Evolutionary conservation across 2,888 invertebrate species (phyloP).

Genomic region (Homarus gammarus): DNA sequence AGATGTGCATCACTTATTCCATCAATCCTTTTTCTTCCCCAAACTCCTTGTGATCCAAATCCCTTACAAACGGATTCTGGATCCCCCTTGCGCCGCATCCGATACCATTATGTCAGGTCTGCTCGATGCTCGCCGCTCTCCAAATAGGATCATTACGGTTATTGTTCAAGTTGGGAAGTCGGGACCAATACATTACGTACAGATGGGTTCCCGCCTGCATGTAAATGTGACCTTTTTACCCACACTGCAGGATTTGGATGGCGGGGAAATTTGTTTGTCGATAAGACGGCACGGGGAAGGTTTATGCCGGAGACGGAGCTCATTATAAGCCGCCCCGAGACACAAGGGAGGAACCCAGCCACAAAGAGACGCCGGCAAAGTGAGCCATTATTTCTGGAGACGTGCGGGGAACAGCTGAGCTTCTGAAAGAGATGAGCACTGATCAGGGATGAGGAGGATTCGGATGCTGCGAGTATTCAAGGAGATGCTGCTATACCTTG

Average conservation of each 20-base stretch:
- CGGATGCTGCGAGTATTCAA: slow-evolving; percentile 29
- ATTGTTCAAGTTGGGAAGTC: slow-evolving; percentile 71
- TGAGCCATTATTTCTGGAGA: slow-evolving; percentile 70
- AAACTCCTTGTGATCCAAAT: slow-evolving; percentile 61
- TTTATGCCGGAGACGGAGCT: slow-evolving; percentile 66
- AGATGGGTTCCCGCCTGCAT: slow-evolving; percentile 70
- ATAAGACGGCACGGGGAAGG: slow-evolving; percentile 61
- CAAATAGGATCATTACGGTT: slow-evolving; percentile 71
- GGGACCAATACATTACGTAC: slow-evolving; percentile 67
- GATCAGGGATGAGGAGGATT: slow-evolving; percentile 62
- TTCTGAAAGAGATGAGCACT: slow-evolving; percentile 63
- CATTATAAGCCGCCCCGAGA: slow-evolving; percentile 64
- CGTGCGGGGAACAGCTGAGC: slow-evolving; percentile 61
- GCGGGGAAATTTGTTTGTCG: slow-evolving; percentile 70
- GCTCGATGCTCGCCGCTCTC: slow-evolving; percentile 65
- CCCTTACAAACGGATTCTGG: slow-evolving; percentile 67
- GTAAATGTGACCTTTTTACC: slow-evolving; percentile 71
- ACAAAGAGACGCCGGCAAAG: slow-evolving; percentile 68
- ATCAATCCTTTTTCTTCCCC: slow-evolving; percentile 63
- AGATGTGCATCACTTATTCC: slow-evolving; percentile 61
- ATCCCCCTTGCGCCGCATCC: slow-evolving; percentile 58
- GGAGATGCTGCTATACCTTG: neutral
- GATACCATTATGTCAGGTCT: slow-evolving; percentile 67
- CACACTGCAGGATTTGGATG: slow-evolving; percentile 68
- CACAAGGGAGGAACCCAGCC: slow-evolving; percentile 32